Evolutionary conservation across 2,797 vertebrate species (phyloP), one percentile per base, ranked within the genome.

Genomic region (Sebastes goodei): DNA sequence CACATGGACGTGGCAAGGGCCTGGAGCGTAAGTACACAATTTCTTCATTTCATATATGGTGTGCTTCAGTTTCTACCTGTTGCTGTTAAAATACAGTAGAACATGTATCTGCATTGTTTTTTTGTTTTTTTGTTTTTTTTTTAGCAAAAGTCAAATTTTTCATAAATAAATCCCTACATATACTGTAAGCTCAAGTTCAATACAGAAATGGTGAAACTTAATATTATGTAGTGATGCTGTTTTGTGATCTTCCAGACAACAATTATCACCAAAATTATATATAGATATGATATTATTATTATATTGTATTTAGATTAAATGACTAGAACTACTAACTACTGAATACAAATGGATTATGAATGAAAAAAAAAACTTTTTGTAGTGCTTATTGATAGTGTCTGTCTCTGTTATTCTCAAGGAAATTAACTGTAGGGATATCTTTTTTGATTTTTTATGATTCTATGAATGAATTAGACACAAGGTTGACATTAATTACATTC

Each of bases 1-100:
- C 88, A 99, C 99, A 0, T 99, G 99, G 99, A 99, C 99, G 0
- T 99, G 99, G 99, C 98, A 98, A 91, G 99, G 99, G 2, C 99
- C 99, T 8, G 97, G 98, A 95, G 99, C 98, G 99, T 99, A 94
- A 98, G 98, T 97, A 65, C 49, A 65, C 17, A 5, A 4, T 6
- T 85, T 87, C 35, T 66, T 53, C 12, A 87, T 76, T 42, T 52
- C 14, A 20, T 23, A 10, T 32, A 17, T 67, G 30, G 0, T 38
- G 12, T 35, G 14, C 9, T 15, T 73, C 8, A 33, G 8, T 42
- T 67, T 63, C 25, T 21, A 17, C 6, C 42, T 25, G 3, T 17
- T 60, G 6, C 42, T 46, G 42, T 46, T 46, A 46, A 46, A 46
- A 46, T 74, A 63, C 53, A 10, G 14, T 46, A 3, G 8, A 33